phyloP scores from a whole-genome alignment of 2,113 vertebrate species.

The Myotis yumanensis region DNA sequence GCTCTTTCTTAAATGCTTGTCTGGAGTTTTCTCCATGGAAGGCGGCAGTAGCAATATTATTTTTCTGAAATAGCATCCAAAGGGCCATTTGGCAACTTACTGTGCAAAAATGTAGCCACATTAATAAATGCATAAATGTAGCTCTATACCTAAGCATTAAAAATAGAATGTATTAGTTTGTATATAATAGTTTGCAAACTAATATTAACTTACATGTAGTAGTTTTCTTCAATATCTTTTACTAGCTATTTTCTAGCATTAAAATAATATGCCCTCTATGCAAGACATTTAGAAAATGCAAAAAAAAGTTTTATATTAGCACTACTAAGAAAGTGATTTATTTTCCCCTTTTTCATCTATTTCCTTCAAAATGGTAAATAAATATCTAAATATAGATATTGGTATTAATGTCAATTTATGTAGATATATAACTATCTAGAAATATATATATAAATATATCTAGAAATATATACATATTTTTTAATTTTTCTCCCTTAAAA shows the following conservation, averaged over 20 bases:
- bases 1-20: not conserved
- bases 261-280: not conserved
- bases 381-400: not conserved
- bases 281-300: not conserved
- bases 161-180: not conserved
- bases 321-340: not conserved
- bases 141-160: not conserved
- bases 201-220: not conserved
- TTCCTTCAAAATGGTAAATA: not conserved
- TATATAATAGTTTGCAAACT: not conserved
- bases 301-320: not conserved
- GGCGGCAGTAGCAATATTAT: slow-evolving; percentile 27
- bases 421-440: not conserved
- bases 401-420: not conserved
- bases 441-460: not conserved
- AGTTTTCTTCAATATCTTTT: not conserved
- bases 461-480: not conserved
- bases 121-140: not conserved
- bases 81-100: not conserved
- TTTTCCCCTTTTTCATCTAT: not conserved
- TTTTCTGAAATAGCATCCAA: slow-evolving; percentile 59
- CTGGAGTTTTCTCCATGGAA: slow-evolving; percentile 46
- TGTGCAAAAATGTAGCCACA: not conserved
- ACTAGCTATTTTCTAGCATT: not conserved
- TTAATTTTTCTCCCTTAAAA: not conserved